A percentile compares a stretch with the other conserved stretches of the same genome.
Evolutionary conservation across 2,797 vertebrate genomes (phyloP).

Genomic region (Artibeus jamaicensis): DNA sequence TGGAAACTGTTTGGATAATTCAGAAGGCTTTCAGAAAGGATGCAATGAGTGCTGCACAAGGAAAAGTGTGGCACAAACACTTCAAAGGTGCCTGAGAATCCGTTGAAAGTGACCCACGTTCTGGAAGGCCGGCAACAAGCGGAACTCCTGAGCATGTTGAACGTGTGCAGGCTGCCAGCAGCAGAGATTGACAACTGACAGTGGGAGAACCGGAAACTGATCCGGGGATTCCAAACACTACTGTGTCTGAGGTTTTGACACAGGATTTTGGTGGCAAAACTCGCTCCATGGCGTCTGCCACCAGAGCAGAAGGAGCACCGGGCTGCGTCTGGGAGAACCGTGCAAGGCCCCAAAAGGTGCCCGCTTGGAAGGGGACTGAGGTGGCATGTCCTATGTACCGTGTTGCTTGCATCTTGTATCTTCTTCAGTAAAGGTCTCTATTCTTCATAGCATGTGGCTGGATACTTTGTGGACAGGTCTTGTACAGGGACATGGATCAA

Average conservation of each 20-base stretch:
- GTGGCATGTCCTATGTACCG: not conserved
- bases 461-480: not conserved
- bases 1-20: not conserved
- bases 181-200: not conserved
- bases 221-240: not conserved
- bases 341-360: not conserved
- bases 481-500: not conserved
- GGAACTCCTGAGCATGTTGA: not conserved
- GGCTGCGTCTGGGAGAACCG: not conserved
- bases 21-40: not conserved
- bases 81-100: not conserved
- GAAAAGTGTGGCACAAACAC: not conserved
- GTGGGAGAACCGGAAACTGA: not conserved
- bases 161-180: not conserved
- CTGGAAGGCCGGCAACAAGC: not conserved
- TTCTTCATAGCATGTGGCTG: not conserved
- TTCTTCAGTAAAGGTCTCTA: not conserved
- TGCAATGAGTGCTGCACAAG: not conserved
- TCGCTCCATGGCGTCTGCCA: not conserved
- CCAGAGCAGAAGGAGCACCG: not conserved
- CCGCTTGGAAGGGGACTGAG: not conserved
- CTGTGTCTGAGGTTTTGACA: not conserved
- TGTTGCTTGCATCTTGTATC: not conserved
- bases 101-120: not conserved
- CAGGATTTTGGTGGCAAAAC: not conserved